A percentile compares a stretch with the other conserved stretches of the same genome.
Evolutionary conservation across 2,113 vertebrate genomes (phyloP).

Genomic region (Microtus montanus): DNA sequence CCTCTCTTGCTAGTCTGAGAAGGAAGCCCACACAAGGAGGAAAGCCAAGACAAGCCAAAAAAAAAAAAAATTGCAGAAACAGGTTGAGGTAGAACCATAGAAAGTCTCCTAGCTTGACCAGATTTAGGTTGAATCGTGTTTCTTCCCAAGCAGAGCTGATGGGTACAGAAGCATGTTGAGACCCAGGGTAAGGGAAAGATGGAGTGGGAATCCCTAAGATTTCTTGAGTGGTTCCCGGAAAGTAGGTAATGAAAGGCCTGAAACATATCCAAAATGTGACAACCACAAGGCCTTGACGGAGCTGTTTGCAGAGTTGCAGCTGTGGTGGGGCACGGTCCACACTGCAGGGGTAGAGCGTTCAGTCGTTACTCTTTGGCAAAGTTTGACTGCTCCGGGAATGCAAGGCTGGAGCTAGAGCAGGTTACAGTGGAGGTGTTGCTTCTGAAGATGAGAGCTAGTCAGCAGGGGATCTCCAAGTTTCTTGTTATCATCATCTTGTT

Average conservation of each 20-base stretch:
- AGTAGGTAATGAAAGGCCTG: not conserved
- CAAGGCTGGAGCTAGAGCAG: not conserved
- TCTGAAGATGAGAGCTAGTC: slow-evolving; percentile 19
- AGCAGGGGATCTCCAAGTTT: not conserved
- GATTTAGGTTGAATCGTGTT: not conserved
- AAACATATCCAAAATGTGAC: not conserved
- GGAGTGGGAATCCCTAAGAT: not conserved
- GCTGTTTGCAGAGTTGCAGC: not conserved
- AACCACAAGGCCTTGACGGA: not conserved
- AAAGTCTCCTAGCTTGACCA: not conserved
- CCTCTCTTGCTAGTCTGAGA: not conserved
- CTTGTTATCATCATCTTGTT: not conserved
- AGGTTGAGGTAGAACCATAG: not conserved
- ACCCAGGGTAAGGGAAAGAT: not conserved
- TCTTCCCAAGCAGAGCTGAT: not conserved
- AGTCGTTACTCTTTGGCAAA: not conserved
- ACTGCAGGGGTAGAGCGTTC: fast-evolving
- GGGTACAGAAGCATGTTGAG: not conserved
- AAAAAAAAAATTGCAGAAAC: not conserved
- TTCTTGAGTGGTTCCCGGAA: not conserved
- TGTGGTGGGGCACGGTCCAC: not conserved
- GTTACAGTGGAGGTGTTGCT: not conserved
- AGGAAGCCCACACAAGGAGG: not conserved
- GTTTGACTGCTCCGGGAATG: not conserved
- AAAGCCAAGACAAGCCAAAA: not conserved